Conservation (phyloP, 2,888 invertebrate species). For the Eurytoma adleriae region DNA sequence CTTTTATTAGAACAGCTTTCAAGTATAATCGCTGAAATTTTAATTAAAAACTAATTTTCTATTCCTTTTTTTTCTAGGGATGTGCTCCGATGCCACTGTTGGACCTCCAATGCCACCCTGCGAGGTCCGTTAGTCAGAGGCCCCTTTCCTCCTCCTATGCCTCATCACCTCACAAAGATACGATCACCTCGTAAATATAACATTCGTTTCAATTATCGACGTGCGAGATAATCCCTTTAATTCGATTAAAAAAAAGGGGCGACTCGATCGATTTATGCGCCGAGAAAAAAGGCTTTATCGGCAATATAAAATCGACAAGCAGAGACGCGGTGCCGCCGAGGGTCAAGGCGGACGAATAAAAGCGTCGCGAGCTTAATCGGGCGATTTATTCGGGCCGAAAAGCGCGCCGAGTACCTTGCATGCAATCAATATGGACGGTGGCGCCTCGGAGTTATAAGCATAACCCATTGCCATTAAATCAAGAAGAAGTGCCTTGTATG, state of each 20-base stretch:
- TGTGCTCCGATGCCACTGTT: conserved; percentile 42
- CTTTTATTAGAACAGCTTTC: neutral
- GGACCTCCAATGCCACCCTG: conserved; percentile 27
- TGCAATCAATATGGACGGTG: neutral
- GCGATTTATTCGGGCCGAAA: conserved; percentile 12
- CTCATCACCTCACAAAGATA: neutral
- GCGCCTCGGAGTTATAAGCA: no score
- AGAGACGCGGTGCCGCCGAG: neutral
- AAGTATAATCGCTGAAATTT: neutral
- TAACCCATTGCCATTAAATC: no score
- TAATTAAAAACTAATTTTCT: neutral
- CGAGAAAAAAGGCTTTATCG: neutral
- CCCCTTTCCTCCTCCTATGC: neutral
- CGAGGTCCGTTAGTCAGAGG: conserved; percentile 37
- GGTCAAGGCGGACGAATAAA: conserved; percentile 18
- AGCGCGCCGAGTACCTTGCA: neutral
- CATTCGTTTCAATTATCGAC: conserved; percentile 7
- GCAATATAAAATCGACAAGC: neutral
- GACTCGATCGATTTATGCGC: neutral
- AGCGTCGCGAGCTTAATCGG: conserved; percentile 7
- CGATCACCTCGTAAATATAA: conserved; percentile 21
- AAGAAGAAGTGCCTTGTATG: neutral
- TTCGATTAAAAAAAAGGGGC: neutral
- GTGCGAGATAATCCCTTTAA: neutral
- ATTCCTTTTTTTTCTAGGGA: conserved; percentile 5